Evolutionary conservation across 2,888 invertebrate genomes (phyloP), one percentile per base, ranked within the genome.

Genomic region (Leptopilina drosophilae): DNA sequence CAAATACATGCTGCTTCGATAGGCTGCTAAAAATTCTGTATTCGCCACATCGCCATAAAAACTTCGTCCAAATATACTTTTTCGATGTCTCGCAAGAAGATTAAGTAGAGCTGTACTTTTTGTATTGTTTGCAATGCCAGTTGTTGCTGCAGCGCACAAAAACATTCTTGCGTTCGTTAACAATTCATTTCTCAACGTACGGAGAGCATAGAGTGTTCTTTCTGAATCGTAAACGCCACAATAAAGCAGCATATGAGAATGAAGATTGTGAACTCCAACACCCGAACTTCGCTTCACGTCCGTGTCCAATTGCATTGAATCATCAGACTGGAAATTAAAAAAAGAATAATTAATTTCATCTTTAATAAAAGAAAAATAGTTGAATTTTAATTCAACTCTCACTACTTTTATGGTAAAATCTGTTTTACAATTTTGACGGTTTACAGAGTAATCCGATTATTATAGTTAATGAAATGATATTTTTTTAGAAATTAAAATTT

Each of bases 241-340:
- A 89, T 97, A 97, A 3, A 98, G 92, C 64, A 97, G 93, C 92
- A 98, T 94, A 89, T 97, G 97, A 33, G 96, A 96, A 89, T 97
- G 97, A 80, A 96, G 94, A 42, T 95, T 95, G 89, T 96, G 96
- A 59, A 96, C 93, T 14, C 93, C 92, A 12, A 91, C 87, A 3
- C 91, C 91, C 42, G 87, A 85, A 75, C 87, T 88, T 5, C 88
- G 87, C 77, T 88, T 89, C 0, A 86, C 76, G 62, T 88, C 88
- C 46, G 85, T 81, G n/a, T 90, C 90, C 64, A 89, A 78, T 40
- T 87, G 87, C n/a, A 85, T 81, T 0, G 87, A 85, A 8, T 90
- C 90, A n/a, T 91, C 90, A 5, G 82, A 82, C 87, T 89, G 81
- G 8, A 81, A 81, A 67, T 40, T 65, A 49, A 49, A 49, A 49